Base-by-base conservation (phyloP, 2,888 invertebrate genomes). In the Gastracanthus pulcherrimus region DNA sequence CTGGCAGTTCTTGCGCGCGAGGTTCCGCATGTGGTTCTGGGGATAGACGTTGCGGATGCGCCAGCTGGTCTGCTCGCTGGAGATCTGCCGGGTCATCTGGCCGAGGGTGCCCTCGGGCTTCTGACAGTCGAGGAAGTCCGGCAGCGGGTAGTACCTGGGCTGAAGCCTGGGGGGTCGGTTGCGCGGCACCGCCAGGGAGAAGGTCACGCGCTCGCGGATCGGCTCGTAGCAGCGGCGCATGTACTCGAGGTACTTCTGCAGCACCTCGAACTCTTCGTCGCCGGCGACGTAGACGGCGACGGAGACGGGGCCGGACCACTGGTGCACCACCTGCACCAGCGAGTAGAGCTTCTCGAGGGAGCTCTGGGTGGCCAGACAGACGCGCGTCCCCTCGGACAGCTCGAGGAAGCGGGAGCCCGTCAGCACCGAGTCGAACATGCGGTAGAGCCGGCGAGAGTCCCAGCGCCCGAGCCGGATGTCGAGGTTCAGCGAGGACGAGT, bases 241-340 rank as follows among this genome's bases (percentile, higher is more conserved):
- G 93, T 96, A 97, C 29, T 94, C 93, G 11, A 96, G 93, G 89
- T 97, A 98, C 76, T 94, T 93, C 88, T 96, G 93, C 48, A 97
- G 91, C 1, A 95, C 92, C 81, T 94, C 94, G 85, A 96, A 94
- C 89, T 98, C 97, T 81, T 95, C 94, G 86, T 96, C 95, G 3
- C 96, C 96, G 16, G 96, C 95, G 0, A 96, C 95, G 89, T 95
- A 98, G 0, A 97, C 93, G 0, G 97, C 96, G 0, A 96, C 94
- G 0, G 97, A 98, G 86, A 98, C 96, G 0, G 97, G 96, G 0
- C 97, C 97, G 7, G 94, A 93, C 97, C 97, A 98, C 87, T 97
- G 95, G 67, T 95, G 94, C 0, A 96, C 95, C 51, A 97, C 96
- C 84, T 95, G 95, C 0, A 96, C 94, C 23, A 98, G 90, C 55